Base-by-base conservation (phyloP, 1,140 invertebrate species). In the Drosophila kanapiae region DNA sequence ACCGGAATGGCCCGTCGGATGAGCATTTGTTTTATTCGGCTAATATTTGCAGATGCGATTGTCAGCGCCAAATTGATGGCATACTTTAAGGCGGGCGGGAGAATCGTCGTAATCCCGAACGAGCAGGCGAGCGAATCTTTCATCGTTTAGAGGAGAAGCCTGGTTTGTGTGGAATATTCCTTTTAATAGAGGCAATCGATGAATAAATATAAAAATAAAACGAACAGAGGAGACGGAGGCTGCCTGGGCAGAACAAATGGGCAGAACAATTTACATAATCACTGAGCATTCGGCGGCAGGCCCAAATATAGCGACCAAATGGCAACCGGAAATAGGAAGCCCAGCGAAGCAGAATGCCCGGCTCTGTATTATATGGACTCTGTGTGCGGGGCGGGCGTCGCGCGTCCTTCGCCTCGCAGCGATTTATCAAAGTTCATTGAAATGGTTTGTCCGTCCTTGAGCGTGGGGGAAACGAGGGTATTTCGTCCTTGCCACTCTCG, bases 361-460 rank as follows among this genome's bases (percentile, higher is more conserved):
- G 49, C 63, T 78, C 61, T 82, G 56, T 79, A 43, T 79, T 80
- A 53, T 78, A 62, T 61, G 37, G 51, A 59, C 33, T 29, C 23
- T 23, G 23, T 23, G 45, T 45, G 42, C 48, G 31, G 14, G 6
- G 49, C 31, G 49, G 71, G 65, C 11, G 37, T 1, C 37, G 37
- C 65, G 54, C 54, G 58, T 69, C 71, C 62, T 75, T 75, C 62
- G 61, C 43, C 61, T 62, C 77, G 53, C 72, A 78, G 78, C 80
- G 72, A 87, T 87, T 87, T 87, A 87, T 88, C 84, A 87, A 87
- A 87, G 84, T 87, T 87, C 84, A 87, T 87, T 87, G 84, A 88
- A 87, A 87, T 84, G 83, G 80, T 75, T 82, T 69, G 68, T 61
- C 60, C 61, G 82, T 70, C 84, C 84, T 88, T 90, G 80, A 38